These are phyloP conservation scores for Cromileptes altivelis DNA, from an alignment of 2,113 vertebrate species.

Conservation along the genomic window DNA sequence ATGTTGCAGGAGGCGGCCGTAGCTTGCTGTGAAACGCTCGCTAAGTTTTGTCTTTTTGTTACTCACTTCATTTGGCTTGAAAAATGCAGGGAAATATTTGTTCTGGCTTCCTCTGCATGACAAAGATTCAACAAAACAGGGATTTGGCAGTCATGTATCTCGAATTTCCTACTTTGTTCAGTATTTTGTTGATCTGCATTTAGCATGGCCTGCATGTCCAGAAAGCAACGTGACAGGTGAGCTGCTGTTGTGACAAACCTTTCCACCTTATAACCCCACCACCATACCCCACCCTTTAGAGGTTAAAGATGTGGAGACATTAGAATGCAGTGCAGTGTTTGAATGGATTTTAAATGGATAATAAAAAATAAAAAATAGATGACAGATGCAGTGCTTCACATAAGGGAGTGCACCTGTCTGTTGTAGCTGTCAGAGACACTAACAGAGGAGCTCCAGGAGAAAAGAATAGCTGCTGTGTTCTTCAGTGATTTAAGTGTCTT, in stretches of 20 bases:
- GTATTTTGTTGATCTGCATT: conserved; percentile 30
- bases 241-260: conserved; percentile 21
- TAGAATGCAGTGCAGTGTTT: neutral
- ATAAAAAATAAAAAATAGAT: conserved; percentile 7
- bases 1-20: conserved; percentile 49
- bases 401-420: conserved; percentile 38
- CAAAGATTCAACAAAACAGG: conserved; percentile 31
- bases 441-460: conserved; percentile 29
- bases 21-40: conserved; percentile 32
- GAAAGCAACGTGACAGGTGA: conserved; percentile 42
- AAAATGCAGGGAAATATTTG: conserved; percentile 37
- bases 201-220: conserved; percentile 12
- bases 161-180: conserved; percentile 8
- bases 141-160: conserved; percentile 20
- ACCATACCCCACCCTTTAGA: neutral
- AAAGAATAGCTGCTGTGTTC: conserved; percentile 24
- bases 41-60: conserved; percentile 39
- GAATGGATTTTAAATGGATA: conserved; percentile 19
- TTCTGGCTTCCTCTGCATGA: conserved; percentile 21
- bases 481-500: conserved; percentile 37
- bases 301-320: conserved; percentile 27
- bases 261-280: conserved; percentile 4
- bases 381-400: conserved; percentile 20
- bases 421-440: conserved; percentile 42
- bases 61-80: conserved; percentile 36